Conservation (phyloP, 2,797 vertebrate species). For the Eospalax fontanierii region DNA sequence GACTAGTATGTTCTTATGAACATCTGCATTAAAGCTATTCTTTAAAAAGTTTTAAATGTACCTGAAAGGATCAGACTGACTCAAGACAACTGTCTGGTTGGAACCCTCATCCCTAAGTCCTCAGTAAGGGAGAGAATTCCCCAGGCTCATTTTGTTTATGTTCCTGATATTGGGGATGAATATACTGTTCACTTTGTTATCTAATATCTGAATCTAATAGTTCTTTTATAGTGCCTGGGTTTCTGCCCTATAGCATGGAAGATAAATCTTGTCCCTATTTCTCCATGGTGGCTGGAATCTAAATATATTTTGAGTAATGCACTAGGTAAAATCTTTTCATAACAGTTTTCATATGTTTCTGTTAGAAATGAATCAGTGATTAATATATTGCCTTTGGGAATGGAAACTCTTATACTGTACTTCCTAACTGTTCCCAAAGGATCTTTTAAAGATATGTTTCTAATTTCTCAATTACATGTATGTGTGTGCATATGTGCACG, state of each 20-base stretch:
- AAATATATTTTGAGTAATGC: background rate
- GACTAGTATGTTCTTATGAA: background rate
- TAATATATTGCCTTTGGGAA: background rate
- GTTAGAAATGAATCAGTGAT: background rate
- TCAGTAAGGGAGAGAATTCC: background rate
- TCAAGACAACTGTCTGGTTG: background rate
- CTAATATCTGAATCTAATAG: background rate
- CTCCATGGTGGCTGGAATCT: background rate
- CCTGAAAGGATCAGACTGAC: background rate
- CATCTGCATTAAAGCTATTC: background rate
- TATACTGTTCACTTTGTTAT: background rate
- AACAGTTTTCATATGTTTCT: constrained; percentile 18
- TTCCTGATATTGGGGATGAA: background rate
- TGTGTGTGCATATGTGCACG: too few relatives aligned
- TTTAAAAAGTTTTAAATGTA: background rate
- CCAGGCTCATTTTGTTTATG: background rate
- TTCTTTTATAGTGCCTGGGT: background rate
- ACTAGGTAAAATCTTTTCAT: background rate
- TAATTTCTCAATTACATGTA: too few relatives aligned
- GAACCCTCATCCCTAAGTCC: background rate
- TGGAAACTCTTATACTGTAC: background rate
- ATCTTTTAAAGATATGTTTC: too few relatives aligned
- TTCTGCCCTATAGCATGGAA: background rate
- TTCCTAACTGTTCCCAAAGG: constrained; percentile 40
- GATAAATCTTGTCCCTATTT: background rate